Conservation (phyloP, 2,888 invertebrate species). For the Hydrotaea cyrtoneurina region DNA sequence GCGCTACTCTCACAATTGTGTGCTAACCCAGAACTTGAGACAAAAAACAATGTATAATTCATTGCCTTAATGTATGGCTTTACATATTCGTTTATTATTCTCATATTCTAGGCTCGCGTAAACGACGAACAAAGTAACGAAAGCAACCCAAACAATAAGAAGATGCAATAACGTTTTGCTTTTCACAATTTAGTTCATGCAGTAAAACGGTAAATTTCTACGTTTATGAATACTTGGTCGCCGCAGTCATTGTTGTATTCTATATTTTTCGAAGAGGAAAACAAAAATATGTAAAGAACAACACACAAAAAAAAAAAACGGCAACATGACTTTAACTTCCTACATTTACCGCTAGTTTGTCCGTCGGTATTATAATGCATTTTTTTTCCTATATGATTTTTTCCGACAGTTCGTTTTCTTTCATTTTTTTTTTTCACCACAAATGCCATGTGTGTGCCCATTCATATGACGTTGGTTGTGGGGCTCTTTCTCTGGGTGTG, state of each 20-base stretch:
- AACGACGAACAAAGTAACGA: background rate
- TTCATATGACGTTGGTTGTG: background rate
- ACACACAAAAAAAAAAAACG: background rate
- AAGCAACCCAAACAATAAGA: background rate
- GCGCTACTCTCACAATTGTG: no score
- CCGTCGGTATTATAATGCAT: background rate
- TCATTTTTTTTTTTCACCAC: background rate
- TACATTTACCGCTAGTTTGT: background rate
- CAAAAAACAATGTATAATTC: background rate
- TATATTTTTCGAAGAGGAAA: background rate
- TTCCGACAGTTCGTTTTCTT: background rate
- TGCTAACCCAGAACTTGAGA: background rate
- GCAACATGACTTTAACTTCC: conserved; percentile 14
- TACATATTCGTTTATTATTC: background rate
- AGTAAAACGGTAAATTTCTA: background rate
- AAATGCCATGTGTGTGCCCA: background rate
- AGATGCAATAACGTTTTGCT: conserved; percentile 7
- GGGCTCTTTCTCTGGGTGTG: background rate
- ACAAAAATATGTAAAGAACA: background rate
- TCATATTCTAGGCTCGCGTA: background rate
- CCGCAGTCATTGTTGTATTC: background rate
- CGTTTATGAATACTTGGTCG: background rate
- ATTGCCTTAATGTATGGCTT: background rate
- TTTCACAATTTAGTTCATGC: conserved; percentile 7
- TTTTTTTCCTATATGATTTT: background rate